Evolutionary conservation across 2,888 invertebrate genomes (phyloP).

Genomic region (Augiades crinisus): DNA sequence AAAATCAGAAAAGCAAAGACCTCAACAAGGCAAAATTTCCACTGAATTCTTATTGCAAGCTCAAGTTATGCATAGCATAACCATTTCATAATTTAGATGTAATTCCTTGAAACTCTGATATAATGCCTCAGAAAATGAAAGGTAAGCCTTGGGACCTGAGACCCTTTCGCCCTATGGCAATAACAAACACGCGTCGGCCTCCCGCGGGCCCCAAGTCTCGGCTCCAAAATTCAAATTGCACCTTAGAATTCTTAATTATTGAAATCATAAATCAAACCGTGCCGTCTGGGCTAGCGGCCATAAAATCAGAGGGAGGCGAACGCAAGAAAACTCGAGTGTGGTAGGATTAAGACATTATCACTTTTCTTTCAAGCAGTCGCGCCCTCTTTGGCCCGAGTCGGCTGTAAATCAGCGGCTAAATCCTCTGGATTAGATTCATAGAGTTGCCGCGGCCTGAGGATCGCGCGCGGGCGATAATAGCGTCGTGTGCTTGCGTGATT

Average conservation of each 20-base stretch:
- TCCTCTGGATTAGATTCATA: conserved; percentile 82
- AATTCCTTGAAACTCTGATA: conserved; percentile 59
- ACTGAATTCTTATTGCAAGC: background rate
- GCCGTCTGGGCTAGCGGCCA: conserved; percentile 78
- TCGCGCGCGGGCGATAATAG: conserved; percentile 74
- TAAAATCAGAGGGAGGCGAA: conserved; percentile 64
- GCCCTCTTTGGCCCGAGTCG: conserved; percentile 68
- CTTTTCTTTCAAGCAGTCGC: conserved; percentile 82
- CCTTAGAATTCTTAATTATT: conserved; percentile 82
- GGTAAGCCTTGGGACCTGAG: conserved; percentile 57
- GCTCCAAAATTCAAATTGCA: conserved; percentile 79
- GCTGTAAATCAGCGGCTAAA: conserved; percentile 81
- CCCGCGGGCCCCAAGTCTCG: conserved; percentile 64
- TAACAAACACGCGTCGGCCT: conserved; percentile 77
- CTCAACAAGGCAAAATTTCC: background rate
- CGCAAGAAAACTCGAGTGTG: conserved; percentile 71
- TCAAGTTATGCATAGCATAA: conserved; percentile 23
- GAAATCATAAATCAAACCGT: conserved; percentile 81
- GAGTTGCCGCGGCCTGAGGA: conserved; percentile 78
- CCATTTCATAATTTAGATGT: conserved; percentile 35
- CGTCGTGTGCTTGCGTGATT: conserved; percentile 78
- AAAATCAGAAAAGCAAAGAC: background rate
- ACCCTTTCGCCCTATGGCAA: conserved; percentile 72
- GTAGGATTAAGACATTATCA: conserved; percentile 86
- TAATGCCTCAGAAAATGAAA: conserved; percentile 69